Conservation (phyloP, 2,113 vertebrate species). For the Irena cyanogastra region DNA sequence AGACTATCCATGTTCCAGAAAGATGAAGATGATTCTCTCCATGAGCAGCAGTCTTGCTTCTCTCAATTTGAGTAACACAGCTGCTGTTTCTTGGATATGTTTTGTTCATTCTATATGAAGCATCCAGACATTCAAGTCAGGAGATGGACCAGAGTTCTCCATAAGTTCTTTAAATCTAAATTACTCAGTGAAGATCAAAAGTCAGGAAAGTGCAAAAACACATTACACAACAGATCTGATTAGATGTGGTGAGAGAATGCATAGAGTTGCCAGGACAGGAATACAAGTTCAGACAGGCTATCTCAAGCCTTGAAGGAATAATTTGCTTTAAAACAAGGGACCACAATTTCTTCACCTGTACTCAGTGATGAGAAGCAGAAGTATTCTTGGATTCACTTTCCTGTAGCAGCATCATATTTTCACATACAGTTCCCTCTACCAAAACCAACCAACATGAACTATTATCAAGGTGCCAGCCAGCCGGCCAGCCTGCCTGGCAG, state of each 20-base stretch:
- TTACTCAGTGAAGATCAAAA: background rate
- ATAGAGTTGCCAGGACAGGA: background rate
- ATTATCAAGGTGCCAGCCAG: background rate
- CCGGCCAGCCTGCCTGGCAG: background rate
- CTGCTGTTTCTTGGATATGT: background rate
- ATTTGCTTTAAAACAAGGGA: background rate
- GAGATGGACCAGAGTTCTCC: background rate
- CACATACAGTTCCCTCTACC: background rate
- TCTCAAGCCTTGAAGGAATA: background rate
- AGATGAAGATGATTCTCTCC: background rate
- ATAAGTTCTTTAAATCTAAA: background rate
- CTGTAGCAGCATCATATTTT: background rate
- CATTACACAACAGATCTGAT: background rate
- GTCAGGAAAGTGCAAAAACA: background rate
- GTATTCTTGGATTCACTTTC: background rate
- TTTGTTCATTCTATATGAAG: background rate
- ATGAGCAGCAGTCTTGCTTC: background rate
- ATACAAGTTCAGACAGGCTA: background rate
- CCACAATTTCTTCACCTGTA: background rate
- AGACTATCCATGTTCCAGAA: background rate
- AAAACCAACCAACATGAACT: background rate
- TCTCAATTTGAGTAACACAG: background rate
- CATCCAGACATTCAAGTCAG: background rate
- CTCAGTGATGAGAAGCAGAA: background rate
- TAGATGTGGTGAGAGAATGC: background rate